Conservation (phyloP, 2,888 invertebrate species). For the Drosophila longiperda region DNA sequence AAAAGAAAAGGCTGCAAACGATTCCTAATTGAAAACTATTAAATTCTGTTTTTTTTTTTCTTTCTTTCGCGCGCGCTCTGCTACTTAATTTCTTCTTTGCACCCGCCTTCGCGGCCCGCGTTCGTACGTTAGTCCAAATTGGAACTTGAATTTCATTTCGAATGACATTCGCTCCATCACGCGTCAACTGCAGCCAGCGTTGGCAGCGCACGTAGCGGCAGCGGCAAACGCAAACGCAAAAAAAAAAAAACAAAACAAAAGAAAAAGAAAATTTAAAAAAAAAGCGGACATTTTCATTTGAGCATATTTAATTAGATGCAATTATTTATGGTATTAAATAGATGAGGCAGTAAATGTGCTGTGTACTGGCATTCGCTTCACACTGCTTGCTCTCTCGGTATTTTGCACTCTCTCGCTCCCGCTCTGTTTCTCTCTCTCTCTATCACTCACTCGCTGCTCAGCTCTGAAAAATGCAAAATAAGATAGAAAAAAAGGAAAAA, state of each 20-base stretch:
- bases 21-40: conserved; percentile 85
- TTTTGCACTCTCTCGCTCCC: conserved; percentile 5
- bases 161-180: conserved; percentile 85
- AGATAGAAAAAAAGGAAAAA: conserved; percentile 70
- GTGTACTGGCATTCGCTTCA: conserved; percentile 58
- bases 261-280: conserved; percentile 40
- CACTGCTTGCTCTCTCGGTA: conserved; percentile 1
- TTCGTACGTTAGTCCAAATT: conserved; percentile 73
- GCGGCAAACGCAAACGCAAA: conserved; percentile 21
- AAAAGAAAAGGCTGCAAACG: conserved; percentile 83
- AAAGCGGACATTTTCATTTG: conserved; percentile 84
- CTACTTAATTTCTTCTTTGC: conserved; percentile 63
- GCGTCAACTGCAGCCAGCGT: conserved; percentile 83
- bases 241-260: conserved; percentile 1
- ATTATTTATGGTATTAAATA: conserved; percentile 85
- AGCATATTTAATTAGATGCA: conserved; percentile 85
- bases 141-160: conserved; percentile 84
- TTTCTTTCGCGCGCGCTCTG: conserved; percentile 34
- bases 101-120: conserved; percentile 40
- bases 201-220: conserved; percentile 67
- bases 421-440: conserved; percentile 1
- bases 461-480: conserved; percentile 57
- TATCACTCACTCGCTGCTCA: conserved; percentile 12
- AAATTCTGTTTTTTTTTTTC: conserved; percentile 71
- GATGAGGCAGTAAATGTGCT: conserved; percentile 84